These are phyloP conservation scores for Calidris pugnax DNA, from an alignment of 2,113 vertebrate species.

Conservation along the genomic window DNA sequence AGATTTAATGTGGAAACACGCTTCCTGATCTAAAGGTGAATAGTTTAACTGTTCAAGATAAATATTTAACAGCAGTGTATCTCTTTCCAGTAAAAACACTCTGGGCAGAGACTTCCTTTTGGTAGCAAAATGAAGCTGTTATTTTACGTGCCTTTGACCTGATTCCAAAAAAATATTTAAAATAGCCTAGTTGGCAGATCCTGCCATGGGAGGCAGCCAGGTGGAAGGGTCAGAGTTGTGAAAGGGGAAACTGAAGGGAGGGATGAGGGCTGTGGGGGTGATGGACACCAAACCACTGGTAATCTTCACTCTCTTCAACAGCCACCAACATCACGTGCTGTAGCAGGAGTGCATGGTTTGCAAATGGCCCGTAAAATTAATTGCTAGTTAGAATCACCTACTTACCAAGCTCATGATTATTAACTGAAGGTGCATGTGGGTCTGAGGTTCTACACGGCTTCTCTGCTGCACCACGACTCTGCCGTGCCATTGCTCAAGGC, in stretches of 20 bases:
- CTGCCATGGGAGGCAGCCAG: not conserved
- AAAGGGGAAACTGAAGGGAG: not conserved
- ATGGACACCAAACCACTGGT: accelerated
- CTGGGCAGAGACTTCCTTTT: conserved; percentile 41
- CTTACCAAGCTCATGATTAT: not conserved
- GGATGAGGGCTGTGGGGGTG: not conserved
- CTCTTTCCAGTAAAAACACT: conserved; percentile 58
- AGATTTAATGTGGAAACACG: conserved; percentile 44
- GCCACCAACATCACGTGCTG: accelerated
- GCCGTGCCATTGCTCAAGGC: not conserved
- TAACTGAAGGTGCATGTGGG: not conserved
- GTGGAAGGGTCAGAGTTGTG: not conserved
- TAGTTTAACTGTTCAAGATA: conserved; percentile 14
- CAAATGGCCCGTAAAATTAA: conserved; percentile 45
- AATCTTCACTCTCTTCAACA: not conserved
- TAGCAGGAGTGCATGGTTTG: not conserved
- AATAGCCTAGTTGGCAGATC: not conserved
- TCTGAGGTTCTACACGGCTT: not conserved
- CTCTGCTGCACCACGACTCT: accelerated
- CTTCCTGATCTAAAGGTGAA: conserved; percentile 61
- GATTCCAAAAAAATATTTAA: not conserved
- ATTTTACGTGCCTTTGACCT: not conserved
- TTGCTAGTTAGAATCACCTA: conserved; percentile 31
- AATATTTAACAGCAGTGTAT: not conserved
- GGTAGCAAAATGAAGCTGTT: conserved; percentile 21